A percentile compares a stretch with the other conserved stretches of the same genome.
Conservation (phyloP, 2,113 vertebrate species). For the Ciconia stormi region DNA sequence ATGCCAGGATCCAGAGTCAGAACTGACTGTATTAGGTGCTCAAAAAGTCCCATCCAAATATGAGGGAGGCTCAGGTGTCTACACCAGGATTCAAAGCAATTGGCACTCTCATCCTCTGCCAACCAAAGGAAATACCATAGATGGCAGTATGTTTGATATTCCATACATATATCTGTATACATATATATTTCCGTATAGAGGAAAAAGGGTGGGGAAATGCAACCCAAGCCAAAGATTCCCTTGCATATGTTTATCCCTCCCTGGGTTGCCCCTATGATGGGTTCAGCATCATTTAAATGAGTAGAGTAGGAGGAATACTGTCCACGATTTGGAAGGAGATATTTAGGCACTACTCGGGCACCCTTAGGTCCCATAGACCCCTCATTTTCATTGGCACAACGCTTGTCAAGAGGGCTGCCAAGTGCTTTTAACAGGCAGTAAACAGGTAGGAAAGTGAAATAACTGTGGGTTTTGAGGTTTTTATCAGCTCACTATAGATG, state of each 20-base stretch:
- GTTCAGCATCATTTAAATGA: background rate
- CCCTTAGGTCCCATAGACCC: background rate
- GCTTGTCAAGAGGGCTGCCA: background rate
- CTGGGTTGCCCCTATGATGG: fast-evolving
- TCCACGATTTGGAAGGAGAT: background rate
- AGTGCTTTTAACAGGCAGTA: background rate
- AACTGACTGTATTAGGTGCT: background rate
- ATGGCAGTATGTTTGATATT: background rate
- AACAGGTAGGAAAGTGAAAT: background rate
- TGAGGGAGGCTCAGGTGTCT: background rate
- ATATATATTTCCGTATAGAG: background rate
- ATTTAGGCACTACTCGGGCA: background rate
- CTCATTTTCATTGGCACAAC: background rate
- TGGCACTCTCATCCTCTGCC: background rate
- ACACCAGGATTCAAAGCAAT: background rate
- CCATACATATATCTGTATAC: background rate
- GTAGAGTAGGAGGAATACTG: background rate
- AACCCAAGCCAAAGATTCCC: background rate
- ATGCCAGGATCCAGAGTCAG: background rate
- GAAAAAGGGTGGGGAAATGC: background rate
- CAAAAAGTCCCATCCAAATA: background rate
- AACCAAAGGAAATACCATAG: background rate
- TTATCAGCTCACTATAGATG: background rate
- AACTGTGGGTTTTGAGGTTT: background rate
- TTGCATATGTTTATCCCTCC: background rate